These are phyloP conservation scores for Temnothorax nylanderi DNA, from an alignment of 1,140 invertebrate species.

Conservation along the genomic window DNA sequence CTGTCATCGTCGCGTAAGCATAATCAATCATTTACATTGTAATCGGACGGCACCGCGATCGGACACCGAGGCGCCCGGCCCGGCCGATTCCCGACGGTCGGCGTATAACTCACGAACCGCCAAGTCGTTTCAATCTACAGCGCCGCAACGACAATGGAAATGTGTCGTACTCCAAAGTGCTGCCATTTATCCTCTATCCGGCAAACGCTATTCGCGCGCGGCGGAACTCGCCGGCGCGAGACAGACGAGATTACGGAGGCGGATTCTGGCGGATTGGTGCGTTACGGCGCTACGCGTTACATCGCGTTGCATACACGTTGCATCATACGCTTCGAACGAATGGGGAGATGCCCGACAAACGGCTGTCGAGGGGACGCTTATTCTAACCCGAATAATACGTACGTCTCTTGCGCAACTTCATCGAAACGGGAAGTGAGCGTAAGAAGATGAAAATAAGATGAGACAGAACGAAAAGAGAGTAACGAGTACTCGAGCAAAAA, in stretches of 20 bases:
- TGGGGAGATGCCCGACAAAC: neutral
- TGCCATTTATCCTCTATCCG: conserved; percentile 69
- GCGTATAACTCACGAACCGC: conserved; percentile 70
- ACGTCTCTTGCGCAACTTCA: neutral
- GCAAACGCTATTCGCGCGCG: conserved; percentile 55
- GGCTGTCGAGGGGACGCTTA: neutral
- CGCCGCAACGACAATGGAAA: conserved; percentile 71
- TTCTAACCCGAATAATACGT: conserved; percentile 26
- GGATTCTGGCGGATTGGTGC: conserved; percentile 30
- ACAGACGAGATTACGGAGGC: conserved; percentile 63
- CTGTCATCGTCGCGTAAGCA: conserved; percentile 50
- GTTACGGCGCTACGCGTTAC: conserved; percentile 26
- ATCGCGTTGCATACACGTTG: conserved; percentile 13
- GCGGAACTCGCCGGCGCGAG: conserved; percentile 39
- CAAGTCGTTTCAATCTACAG: conserved; percentile 76
- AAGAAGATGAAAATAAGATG: neutral
- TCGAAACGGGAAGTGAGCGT: neutral
- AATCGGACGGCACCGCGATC: conserved; percentile 59
- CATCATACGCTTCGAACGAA: conserved; percentile 25
- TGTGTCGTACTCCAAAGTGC: conserved; percentile 73
- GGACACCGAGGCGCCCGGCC: conserved; percentile 64
- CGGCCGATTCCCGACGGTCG: conserved; percentile 69
- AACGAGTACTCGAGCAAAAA: neutral
- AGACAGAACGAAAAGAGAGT: neutral
- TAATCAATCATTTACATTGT: conserved; percentile 73